These are phyloP conservation scores for Helleia helle DNA, from an alignment of 2,888 invertebrate species.

Conservation along the genomic window DNA sequence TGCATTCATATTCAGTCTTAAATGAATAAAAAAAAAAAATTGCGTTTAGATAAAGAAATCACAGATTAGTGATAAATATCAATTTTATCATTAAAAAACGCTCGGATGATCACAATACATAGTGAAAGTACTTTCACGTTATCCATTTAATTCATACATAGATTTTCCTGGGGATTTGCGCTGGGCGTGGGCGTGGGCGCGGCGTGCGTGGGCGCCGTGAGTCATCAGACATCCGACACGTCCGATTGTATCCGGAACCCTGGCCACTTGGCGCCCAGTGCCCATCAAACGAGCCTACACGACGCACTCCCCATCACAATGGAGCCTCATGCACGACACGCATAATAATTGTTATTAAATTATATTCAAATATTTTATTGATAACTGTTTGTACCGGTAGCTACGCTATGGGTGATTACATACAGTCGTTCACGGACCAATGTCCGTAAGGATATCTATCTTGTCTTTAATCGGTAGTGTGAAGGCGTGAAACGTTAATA, in stretches of 20 bases:
- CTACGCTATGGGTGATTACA: too few relatives aligned
- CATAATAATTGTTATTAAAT: constrained; percentile 1
- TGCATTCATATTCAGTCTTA: too few relatives aligned
- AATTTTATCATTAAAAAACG: too few relatives aligned
- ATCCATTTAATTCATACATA: constrained; percentile 13
- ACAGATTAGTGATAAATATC: too few relatives aligned
- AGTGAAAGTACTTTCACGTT: neutral
- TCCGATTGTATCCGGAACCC: constrained; percentile 73
- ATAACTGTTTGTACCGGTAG: too few relatives aligned
- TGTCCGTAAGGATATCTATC: too few relatives aligned
- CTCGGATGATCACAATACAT: too few relatives aligned
- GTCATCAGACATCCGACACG: constrained; percentile 75
- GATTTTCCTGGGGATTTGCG: constrained; percentile 19
- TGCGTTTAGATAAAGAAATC: too few relatives aligned
- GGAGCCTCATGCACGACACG: constrained; percentile 25
- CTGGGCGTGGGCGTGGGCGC: constrained; percentile 15
- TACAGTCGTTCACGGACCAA: too few relatives aligned
- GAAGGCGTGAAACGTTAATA: too few relatives aligned
- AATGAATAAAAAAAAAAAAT: too few relatives aligned
- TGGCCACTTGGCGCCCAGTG: constrained; percentile 51
- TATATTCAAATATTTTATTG: constrained; percentile 3
- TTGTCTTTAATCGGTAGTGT: too few relatives aligned
- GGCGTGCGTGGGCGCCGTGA: constrained; percentile 57
- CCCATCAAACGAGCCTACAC: constrained; percentile 49
- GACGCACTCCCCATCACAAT: constrained; percentile 46